phyloP scores from a whole-genome alignment of 2,113 vertebrate genomes.

The Bubalus kerabau region DNA sequence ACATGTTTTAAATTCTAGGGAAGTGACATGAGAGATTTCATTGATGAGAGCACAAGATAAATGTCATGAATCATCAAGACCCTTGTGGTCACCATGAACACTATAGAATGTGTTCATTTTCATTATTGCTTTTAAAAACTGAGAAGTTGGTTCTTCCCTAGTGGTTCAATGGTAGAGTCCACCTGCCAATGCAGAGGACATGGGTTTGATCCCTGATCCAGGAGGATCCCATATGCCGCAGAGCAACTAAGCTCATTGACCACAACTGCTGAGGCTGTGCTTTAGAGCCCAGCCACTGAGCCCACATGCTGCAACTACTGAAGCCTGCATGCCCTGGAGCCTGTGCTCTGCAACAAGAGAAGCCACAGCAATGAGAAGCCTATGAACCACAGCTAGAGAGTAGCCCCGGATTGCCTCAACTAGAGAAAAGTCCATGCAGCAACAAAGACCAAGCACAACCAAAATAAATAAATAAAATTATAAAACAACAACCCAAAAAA shows the following conservation, averaged over 20 bases:
- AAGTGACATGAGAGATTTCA: neutral
- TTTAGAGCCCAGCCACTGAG: neutral
- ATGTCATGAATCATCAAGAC: neutral
- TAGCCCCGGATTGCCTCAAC: neutral
- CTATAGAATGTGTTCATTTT: neutral
- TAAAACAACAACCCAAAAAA: neutral
- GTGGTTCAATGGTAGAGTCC: neutral
- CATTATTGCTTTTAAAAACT: neutral
- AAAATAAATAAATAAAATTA: neutral
- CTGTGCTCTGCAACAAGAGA: neutral
- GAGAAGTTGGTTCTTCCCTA: neutral
- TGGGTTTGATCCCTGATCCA: neutral
- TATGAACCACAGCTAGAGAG: neutral
- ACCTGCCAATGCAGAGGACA: neutral
- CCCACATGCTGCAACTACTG: neutral
- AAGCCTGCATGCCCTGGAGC: neutral
- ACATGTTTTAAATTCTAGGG: conserved; percentile 25
- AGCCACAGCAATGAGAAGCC: neutral
- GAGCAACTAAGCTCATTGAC: neutral
- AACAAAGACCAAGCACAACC: neutral
- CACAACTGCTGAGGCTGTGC: neutral
- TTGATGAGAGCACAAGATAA: neutral
- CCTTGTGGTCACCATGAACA: neutral
- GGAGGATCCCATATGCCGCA: neutral
- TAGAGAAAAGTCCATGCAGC: neutral